Evolutionary conservation across 2,113 vertebrate genomes (phyloP), one percentile per base, ranked within the genome.

Genomic region (Aphyosemion australe): DNA sequence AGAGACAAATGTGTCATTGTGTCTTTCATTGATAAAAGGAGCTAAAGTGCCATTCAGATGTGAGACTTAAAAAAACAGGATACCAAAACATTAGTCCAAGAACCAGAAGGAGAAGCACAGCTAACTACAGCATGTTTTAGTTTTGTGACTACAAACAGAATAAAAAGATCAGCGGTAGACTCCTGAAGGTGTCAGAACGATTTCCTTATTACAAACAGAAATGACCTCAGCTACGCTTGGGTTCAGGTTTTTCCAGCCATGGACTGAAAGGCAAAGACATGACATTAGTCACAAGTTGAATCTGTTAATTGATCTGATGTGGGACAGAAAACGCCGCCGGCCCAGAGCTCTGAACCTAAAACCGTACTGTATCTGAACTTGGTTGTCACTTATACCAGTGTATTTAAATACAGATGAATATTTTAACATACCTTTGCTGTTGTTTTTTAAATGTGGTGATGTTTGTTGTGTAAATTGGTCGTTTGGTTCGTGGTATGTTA

Each of bases 371-470:
- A 76, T 54, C 81, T 77, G 80, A 78, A 87, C 85, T 74, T 88
- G 67, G 66, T 83, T 79, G 78, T 84, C 78, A 88, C 59, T 69
- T 55, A 45, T 69, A 77, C 73, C 69, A 59, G 79, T 78, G 54
- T 84, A 75, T 83, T 80, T 68, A 80, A 69, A 78, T 62, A 82
- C 56, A 86, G 67, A 79, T 85, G 34, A 56, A 83, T 85, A 80
- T 84, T 89, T 89, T 87, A 85, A 89, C 78, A 85, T 82, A 73
- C 57, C 72, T 73, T 84, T 83, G 47, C 48, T 76, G 73, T 84
- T 69, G 46, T 69, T 61, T 83, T 75, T 69, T 80, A 51, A 10
- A 83, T 46, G 67, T 75, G 32, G 67, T 79, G 73, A 72, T 69
- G 55, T 64, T 76, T 67, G 59, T 78, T 76, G 72, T 79, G 78